Base-by-base conservation (phyloP, 2,797 vertebrate genomes). In the Phaenicophaeus curvirostris region DNA sequence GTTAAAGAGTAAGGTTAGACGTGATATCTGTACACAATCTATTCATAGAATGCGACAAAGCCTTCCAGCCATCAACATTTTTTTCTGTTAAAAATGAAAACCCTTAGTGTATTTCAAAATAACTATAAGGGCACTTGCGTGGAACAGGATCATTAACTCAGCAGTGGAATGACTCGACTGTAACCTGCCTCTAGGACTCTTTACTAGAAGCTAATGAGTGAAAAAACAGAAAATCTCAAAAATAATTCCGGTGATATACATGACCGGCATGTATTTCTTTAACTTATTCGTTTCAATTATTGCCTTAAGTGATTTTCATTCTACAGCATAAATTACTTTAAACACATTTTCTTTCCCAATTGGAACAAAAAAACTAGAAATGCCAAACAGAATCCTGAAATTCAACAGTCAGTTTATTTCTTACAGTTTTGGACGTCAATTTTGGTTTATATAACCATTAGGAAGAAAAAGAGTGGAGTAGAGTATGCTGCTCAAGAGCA, bases 261-360 rank as follows among this genome's bases (percentile, higher is more conserved):
- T 3, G 19, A 83, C 46, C 90, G 67, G 74, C 9, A 65, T 27
- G 15, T 48, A 89, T 86, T 90, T 77, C 71, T 94, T 90, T 75
- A 75, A 61, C 23, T 55, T 89, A 71, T 24, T 90, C 69, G 55
- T 81, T 95, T 55, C 63, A 88, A 71, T 95, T 93, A 93, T 46
- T 75, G 84, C 61, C 85, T 90, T 72, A 72, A 90, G 69, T 86
- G n/a, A 83, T 67, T 95, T 80, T 94, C 82, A 82, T 65, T 15
- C 10, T 66, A 13, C 37, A 27, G 69, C 58, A 69, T 42, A 87
- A 92, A 75, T 81, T 81, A 79, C 50, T 79, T 90, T 53, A 79
- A 90, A 65, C 61, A 81, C 50, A 68, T 85, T 95, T 95, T 72
- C 41, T 77, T 93, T 93, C 69, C 88, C 77, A 69, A 94, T 95